phyloP scores from a whole-genome alignment of 2,797 vertebrate species.

The Phataginus tetradactyla region DNA sequence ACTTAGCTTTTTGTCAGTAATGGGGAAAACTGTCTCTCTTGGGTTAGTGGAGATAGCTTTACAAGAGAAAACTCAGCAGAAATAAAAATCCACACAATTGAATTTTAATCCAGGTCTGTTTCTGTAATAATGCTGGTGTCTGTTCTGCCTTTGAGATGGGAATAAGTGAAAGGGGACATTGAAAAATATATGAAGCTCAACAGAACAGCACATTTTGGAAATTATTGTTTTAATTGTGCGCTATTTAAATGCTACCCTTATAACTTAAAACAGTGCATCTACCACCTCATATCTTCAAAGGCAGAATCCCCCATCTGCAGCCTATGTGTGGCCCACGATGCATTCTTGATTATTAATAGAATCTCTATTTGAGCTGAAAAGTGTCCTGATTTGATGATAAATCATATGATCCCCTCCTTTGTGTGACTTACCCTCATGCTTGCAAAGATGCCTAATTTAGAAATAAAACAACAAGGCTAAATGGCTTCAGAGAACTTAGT shows the following conservation, averaged over 20 bases:
- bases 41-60: slow-evolving; percentile 66
- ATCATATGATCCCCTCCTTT: not conserved
- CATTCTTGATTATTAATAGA: not conserved
- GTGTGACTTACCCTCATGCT: not conserved
- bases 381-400: not conserved
- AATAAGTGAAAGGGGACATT: not conserved
- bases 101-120: slow-evolving; percentile 52
- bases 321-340: accelerated
- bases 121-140: not conserved
- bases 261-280: not conserved
- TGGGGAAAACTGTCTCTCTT: slow-evolving; percentile 78
- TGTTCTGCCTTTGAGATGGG: not conserved
- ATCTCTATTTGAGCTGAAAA: not conserved
- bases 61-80: slow-evolving; percentile 73
- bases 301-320: not conserved
- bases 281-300: too few relatives aligned
- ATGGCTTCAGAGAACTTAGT: not conserved
- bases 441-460: not conserved
- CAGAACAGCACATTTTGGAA: not conserved
- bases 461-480: not conserved
- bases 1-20: slow-evolving; percentile 84
- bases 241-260: not conserved
- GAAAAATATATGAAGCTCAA: not conserved
- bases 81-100: slow-evolving; percentile 77
- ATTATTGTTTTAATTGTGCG: not conserved